These are phyloP conservation scores for Cynopterus sphinx DNA, from an alignment of 2,797 vertebrate genomes.

Conservation along the genomic window DNA sequence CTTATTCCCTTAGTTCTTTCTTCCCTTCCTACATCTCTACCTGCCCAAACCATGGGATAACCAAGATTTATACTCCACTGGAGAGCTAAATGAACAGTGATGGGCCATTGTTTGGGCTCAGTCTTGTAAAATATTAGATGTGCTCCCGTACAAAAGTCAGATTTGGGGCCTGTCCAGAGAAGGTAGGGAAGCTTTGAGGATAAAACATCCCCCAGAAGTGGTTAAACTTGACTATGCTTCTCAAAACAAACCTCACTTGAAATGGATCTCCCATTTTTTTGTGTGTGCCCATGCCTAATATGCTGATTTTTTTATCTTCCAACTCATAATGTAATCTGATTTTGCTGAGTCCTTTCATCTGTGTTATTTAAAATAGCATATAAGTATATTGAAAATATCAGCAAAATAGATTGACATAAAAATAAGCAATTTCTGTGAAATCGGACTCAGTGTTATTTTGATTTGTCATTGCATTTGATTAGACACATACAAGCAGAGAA, in stretches of 20 bases:
- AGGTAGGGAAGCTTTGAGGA: not conserved
- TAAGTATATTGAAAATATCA: slow-evolving; percentile 57
- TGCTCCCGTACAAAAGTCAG: not conserved
- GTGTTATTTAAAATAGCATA: slow-evolving; percentile 16
- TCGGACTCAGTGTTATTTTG: slow-evolving; percentile 69
- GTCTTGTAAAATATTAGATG: no score
- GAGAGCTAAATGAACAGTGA: no score
- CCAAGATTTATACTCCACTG: no score
- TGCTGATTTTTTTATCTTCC: slow-evolving; percentile 34
- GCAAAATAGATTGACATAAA: slow-evolving; percentile 43
- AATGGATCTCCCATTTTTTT: not conserved
- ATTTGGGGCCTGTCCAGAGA: not conserved
- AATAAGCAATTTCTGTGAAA: slow-evolving; percentile 45
- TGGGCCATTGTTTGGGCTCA: no score
- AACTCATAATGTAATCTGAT: slow-evolving; percentile 60
- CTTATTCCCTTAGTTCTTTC: not conserved
- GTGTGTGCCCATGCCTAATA: not conserved
- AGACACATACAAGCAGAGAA: slow-evolving; percentile 94
- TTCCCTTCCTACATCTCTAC: not conserved
- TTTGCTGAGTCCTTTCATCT: slow-evolving; percentile 52
- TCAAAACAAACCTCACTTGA: not conserved
- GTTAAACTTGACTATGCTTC: not conserved
- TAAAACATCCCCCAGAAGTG: not conserved
- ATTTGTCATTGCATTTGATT: slow-evolving; percentile 81
- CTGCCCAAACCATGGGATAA: no score